Evolutionary conservation across 2,797 vertebrate species (phyloP), one percentile per base, ranked within the genome.

Genomic region (Enteromius thamalakanensis): DNA sequence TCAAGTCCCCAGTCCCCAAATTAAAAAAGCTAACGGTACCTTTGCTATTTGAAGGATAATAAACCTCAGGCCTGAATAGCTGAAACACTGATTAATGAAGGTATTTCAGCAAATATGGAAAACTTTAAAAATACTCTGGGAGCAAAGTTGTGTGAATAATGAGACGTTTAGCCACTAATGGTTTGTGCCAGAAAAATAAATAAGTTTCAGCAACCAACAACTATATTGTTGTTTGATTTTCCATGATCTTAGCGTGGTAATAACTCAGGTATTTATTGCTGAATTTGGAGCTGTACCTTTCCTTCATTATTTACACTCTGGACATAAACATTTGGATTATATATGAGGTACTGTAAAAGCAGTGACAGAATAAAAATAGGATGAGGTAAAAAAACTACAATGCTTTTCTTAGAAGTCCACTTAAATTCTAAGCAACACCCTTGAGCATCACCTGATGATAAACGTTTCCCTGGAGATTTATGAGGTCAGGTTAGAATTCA

Each of bases 401-500:
- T 32, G 34, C 19, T 67, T 37, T 53, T 37, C 62, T 37, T 67
- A 34, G 32, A 81, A 69, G 80, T 9, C 42, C 17, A 53, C 60
- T 37, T 64, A 51, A 81, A 82, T 77, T 71, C 42, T 6, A 79
- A 72, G 65, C 76, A 58, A 62, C 47, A 53, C 17, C 9, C 45
- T 49, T 40, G 17, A 49, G 72, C 67, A 11, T 15, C 62, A 75
- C 32, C 69, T 74, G 23, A 71, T 82, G 64, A 82, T 79, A 49
- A 86, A 71, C 10, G 19, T 81, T 84, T 80, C 69, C 69, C 75
- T 78, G 62, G 68, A 79, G 82, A 86, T 67, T 79, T 69, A 67
- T 64, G 60, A 40, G 65, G 37, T 40, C 53, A 26, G 85, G 88
- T 87, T 86, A 85, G 76, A 85, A 84, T 85, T 53, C 64, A 86